A percentile compares a stretch with the other conserved stretches of the same genome.
Conservation (phyloP, 2,888 invertebrate species). For the Lithophane socia region DNA sequence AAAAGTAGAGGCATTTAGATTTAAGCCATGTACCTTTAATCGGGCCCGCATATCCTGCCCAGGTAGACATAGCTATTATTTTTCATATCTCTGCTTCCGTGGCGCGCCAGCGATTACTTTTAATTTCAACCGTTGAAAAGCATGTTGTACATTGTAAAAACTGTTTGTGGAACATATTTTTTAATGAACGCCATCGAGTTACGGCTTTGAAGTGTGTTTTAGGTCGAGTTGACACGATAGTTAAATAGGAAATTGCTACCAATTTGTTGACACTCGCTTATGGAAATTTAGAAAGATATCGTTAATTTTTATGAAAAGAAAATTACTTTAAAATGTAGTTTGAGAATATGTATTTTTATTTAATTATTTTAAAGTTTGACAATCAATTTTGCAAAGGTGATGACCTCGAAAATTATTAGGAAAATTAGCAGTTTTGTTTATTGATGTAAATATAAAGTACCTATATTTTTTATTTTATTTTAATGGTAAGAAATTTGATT, state of each 20-base stretch:
- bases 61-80: conserved; percentile 81
- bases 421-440: not conserved
- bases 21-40: conserved; percentile 75
- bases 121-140: conserved; percentile 83
- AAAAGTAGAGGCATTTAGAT: conserved; percentile 70
- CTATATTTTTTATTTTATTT: too few species aligned
- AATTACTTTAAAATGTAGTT: not conserved
- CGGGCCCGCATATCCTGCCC: conserved; percentile 75
- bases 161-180: conserved; percentile 78
- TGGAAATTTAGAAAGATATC: conserved; percentile 3
- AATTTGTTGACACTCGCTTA: conserved; percentile 42
- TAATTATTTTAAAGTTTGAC: too few species aligned
- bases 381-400: not conserved
- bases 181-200: conserved; percentile 80
- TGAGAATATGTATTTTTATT: not conserved
- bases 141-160: conserved; percentile 82
- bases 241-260: conserved; percentile 54
- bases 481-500: too few species aligned
- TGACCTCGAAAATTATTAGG: not conserved
- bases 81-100: conserved; percentile 84
- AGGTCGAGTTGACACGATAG: conserved; percentile 75
- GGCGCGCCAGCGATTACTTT: conserved; percentile 83
- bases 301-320: conserved; percentile 7
- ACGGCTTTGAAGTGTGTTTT: conserved; percentile 78
- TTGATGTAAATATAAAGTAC: too few species aligned